Evolutionary conservation across 2,797 vertebrate genomes (phyloP).

Genomic region (Euphonia xanthogaster): DNA sequence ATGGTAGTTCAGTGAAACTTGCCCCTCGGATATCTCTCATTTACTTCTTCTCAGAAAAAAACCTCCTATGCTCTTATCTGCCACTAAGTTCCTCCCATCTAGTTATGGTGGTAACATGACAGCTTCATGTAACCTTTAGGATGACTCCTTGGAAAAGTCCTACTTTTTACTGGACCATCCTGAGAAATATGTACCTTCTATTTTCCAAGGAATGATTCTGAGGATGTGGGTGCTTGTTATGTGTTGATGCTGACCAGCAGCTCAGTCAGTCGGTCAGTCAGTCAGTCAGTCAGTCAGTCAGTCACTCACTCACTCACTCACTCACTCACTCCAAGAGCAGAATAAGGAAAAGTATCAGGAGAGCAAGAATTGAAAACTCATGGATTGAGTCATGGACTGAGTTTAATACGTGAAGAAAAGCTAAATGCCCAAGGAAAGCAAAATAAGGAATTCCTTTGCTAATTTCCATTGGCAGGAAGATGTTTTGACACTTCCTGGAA

Average conservation of each 20-base stretch:
- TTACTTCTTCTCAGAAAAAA: background rate
- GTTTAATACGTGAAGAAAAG: background rate
- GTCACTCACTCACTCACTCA: rapidly evolving
- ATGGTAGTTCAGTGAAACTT: background rate
- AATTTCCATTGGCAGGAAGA: background rate
- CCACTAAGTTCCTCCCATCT: background rate
- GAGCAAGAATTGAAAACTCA: background rate
- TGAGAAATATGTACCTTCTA: background rate
- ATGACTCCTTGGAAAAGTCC: background rate
- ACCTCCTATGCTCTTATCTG: background rate
- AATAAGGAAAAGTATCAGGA: background rate
- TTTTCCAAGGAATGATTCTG: background rate
- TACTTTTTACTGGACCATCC: background rate
- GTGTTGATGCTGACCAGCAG: background rate
- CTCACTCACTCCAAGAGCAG: rapidly evolving
- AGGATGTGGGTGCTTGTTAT: background rate
- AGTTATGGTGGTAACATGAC: background rate
- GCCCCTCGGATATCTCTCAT: background rate
- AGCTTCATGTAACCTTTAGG: background rate
- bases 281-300: rapidly evolving
- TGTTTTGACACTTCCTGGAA: background rate
- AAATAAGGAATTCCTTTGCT: background rate
- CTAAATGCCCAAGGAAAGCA: background rate
- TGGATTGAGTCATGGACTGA: background rate
- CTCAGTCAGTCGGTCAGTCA: background rate